These are phyloP conservation scores for Eupithecia centaureata DNA, from an alignment of 2,888 invertebrate genomes.

Conservation along the genomic window DNA sequence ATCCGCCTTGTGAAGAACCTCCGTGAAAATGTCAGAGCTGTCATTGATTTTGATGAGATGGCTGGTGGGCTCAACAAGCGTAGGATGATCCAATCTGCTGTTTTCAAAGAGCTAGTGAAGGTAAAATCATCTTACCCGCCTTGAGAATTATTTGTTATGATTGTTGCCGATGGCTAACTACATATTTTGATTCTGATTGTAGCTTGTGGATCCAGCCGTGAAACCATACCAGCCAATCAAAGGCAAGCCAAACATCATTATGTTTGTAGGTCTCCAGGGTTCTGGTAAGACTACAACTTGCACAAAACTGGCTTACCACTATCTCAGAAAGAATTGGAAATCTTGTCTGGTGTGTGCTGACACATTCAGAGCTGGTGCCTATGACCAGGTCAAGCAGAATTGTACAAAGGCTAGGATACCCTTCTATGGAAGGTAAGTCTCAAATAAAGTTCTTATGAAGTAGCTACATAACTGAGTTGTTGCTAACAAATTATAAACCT, in stretches of 20 bases:
- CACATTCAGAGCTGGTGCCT: constrained; percentile 99
- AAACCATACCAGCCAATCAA: constrained; percentile 98
- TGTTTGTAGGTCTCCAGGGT: constrained; percentile 99
- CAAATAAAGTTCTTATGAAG: neutral
- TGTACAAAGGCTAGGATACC: constrained; percentile 99
- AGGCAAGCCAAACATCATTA: constrained; percentile 97
- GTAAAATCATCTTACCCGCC: constrained; percentile 66
- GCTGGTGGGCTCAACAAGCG: constrained; percentile 99
- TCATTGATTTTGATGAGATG: constrained; percentile 99
- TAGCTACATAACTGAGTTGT: neutral
- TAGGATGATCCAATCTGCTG: constrained; percentile 99
- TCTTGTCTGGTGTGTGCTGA: constrained; percentile 99
- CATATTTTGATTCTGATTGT: constrained; percentile 38
- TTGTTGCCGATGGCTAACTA: neutral
- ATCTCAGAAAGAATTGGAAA: constrained; percentile 99
- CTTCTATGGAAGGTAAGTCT: constrained; percentile 95
- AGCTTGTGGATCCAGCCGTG: constrained; percentile 98
- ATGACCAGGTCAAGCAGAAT: constrained; percentile 99
- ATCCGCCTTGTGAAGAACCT: constrained; percentile 97
- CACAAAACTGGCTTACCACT: constrained; percentile 99
- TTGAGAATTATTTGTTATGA: neutral
- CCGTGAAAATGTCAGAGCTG: constrained; percentile 97
- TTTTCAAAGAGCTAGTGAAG: constrained; percentile 99
- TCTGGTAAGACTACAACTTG: constrained; percentile 99
- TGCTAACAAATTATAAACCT: neutral